Conservation (phyloP, 23 tunicate genomes). For the Ciona savignyi region DNA sequence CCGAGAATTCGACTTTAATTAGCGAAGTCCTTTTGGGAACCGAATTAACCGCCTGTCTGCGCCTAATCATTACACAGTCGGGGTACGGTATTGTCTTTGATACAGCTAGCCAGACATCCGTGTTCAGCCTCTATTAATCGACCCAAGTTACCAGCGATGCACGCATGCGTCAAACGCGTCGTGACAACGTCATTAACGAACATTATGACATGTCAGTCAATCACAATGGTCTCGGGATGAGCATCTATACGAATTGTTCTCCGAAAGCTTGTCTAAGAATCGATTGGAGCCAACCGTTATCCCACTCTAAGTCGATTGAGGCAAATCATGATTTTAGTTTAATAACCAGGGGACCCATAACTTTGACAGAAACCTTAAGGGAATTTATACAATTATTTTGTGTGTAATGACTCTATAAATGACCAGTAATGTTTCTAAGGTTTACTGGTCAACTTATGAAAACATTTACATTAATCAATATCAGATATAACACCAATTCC, state of each 20-base stretch:
- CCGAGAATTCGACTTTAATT: not conserved
- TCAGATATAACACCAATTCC: too few relatives aligned
- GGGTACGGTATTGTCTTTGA: not conserved
- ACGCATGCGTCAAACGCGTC: conserved; percentile 13
- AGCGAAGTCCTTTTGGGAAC: not conserved
- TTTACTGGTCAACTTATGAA: too few relatives aligned
- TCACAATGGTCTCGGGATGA: not conserved
- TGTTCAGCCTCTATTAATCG: not conserved
- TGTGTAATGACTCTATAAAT: too few relatives aligned
- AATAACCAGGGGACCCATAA: too few relatives aligned
- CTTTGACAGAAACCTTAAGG: too few relatives aligned
- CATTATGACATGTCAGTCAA: not conserved
- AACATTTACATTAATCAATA: too few relatives aligned
- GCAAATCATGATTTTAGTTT: too few relatives aligned
- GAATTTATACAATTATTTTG: too few relatives aligned
- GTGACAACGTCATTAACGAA: conserved; percentile 15
- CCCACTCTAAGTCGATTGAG: too few relatives aligned
- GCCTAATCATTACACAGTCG: conserved; percentile 3
- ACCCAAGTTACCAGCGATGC: conserved; percentile 3
- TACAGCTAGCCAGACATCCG: conserved; percentile 7
- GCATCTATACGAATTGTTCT: not conserved
- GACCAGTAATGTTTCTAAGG: too few relatives aligned
- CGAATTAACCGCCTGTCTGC: not conserved
- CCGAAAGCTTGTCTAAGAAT: not conserved
- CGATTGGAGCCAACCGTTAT: too few relatives aligned